Percentiles rank a stretch among this genome's conserved stretches.
These are phyloP conservation scores for Galeruca laticollis DNA, from an alignment of 2,888 invertebrate species.

Conservation along the genomic window DNA sequence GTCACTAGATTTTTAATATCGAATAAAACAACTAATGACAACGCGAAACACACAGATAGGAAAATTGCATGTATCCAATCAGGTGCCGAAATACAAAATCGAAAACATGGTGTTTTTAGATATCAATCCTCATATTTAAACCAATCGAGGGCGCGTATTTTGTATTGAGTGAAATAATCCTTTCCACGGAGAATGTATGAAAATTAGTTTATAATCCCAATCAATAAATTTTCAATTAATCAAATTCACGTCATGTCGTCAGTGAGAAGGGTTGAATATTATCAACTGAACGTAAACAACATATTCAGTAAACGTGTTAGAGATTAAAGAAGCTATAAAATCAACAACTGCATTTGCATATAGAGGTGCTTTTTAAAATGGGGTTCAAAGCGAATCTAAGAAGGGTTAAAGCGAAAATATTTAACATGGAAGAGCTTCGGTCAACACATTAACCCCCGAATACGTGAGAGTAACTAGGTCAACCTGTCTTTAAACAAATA, in stretches of 20 bases:
- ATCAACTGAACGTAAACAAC: neutral
- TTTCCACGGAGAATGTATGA: neutral
- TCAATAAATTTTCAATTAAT: neutral
- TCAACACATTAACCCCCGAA: neutral
- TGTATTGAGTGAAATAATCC: neutral
- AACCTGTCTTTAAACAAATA: conserved; percentile 10
- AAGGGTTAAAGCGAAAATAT: neutral
- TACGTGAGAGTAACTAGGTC: conserved; percentile 8
- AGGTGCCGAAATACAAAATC: too few species aligned
- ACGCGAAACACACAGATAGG: too few species aligned
- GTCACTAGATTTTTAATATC: too few species aligned
- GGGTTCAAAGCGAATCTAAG: neutral
- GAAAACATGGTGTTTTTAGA: too few species aligned
- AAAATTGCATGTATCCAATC: too few species aligned
- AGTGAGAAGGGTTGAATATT: neutral
- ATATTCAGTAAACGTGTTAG: neutral
- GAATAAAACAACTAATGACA: too few species aligned
- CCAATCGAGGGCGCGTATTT: too few species aligned
- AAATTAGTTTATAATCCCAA: neutral
- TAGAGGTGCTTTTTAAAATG: neutral
- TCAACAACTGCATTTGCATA: neutral
- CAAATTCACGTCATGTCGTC: neutral
- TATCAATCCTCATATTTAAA: too few species aligned
- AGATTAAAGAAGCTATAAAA: conserved; percentile 1
- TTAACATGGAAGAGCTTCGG: neutral